Conservation (phyloP, 2,797 vertebrate species). For the Pseudocheirus occidentalis region DNA sequence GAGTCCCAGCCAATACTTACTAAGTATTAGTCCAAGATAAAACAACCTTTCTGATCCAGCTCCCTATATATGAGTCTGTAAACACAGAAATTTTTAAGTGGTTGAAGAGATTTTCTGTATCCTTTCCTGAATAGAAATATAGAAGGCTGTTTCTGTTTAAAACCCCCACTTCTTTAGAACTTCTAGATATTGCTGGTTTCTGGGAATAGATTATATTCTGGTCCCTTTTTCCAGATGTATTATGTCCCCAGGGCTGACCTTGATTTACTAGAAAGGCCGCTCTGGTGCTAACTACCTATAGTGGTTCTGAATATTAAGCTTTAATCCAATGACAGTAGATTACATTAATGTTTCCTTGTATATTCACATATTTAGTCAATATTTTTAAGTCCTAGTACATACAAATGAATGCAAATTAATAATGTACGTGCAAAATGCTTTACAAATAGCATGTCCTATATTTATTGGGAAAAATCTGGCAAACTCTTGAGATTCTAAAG, state of each 20-base stretch:
- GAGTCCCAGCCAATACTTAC: not conserved
- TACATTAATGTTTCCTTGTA: slow-evolving; percentile 15
- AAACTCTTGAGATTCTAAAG: not conserved
- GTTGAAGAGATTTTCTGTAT: not conserved
- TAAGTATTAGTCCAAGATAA: not conserved
- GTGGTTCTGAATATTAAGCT: not conserved
- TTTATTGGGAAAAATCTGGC: slow-evolving; percentile 38
- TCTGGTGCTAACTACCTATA: not conserved
- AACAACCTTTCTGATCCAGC: not conserved
- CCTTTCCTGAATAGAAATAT: not conserved
- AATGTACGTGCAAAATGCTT: not conserved
- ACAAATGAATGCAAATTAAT: slow-evolving; percentile 32
- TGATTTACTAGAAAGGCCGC: not conserved
- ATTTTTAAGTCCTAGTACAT: slow-evolving; percentile 36
- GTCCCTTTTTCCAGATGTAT: not conserved
- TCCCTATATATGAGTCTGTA: not conserved
- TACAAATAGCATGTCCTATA: slow-evolving; percentile 37
- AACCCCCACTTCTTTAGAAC: not conserved
- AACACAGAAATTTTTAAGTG: slow-evolving; percentile 10
- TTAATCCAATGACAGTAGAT: not conserved
- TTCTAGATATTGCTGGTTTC: not conserved
- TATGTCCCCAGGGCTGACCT: not conserved
- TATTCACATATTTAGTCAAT: not conserved
- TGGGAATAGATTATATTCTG: not conserved
- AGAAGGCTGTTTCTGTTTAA: not conserved